Base-by-base conservation (phyloP, 1,140 invertebrate genomes). In the Delia radicum region DNA sequence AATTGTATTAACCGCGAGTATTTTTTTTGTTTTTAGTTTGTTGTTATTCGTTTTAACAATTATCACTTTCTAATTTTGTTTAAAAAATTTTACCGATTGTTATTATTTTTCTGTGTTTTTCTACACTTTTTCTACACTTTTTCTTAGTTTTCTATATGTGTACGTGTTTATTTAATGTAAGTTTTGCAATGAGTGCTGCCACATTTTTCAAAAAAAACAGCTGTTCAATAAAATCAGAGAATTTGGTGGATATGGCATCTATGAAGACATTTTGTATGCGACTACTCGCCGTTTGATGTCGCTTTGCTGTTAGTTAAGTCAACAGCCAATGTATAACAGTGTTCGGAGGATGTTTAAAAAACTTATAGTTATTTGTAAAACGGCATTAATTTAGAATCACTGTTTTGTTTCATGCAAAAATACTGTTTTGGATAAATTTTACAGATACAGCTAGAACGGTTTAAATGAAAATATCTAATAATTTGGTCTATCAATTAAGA, bases 161-260 rank as follows among this genome's bases (percentile, higher is more conserved):
- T 69, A 69, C 65, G 65, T 69, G 65, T 69, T 69, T 69, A 69
- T 69, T 69, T 69, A 33, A 28, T 21, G 8, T 28, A 33, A 33
- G 65, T 31, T 21, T 15, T 21, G 33, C n/a, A 8, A 26, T n/a
- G 12, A 10, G 33, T 8, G 65, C 10, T 69, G 29, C 65, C 65
- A 33, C 2, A 31, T 7, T 21, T 10, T 18, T 21, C 8, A 0
- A 37, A 3, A 24, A 12, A 24, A 37, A 37, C 65, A 69, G 65
- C 65, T 69, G 65, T 69, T 69, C 1, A 18, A 24, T 37, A 13
- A n/a, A n/a, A n/a, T n/a, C n/a, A 21, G 21, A 2, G 21, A 7
- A 55, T 24, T 55, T 55, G 15, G 6, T 21, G 48, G 10, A 18
- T 21, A 4, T 55, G 6, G n/a, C n/a, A 24, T 2, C n/a, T 21